Percentiles rank a stretch among this genome's conserved stretches.
Evolutionary conservation across 2,797 vertebrate species (phyloP).

Genomic region (Synanceia verrucosa): DNA sequence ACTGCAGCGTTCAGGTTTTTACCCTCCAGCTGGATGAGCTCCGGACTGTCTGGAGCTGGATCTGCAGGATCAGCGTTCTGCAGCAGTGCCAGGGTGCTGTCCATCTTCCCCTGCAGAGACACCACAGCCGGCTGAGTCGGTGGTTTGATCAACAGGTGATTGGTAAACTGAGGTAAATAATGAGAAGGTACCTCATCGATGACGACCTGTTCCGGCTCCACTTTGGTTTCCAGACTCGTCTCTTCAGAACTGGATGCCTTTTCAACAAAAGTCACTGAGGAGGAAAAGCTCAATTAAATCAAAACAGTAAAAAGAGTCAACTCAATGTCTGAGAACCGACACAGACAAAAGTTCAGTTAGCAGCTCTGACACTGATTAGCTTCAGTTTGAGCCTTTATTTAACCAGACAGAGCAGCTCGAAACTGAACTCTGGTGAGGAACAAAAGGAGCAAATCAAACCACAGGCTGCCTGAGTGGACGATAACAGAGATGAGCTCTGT

Average conservation of each 20-base stretch:
- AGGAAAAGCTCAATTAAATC: constrained; percentile 1
- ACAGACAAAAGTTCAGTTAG: neutral
- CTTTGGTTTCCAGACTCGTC: constrained; percentile 80
- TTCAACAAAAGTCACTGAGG: constrained; percentile 77
- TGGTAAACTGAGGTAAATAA: neutral
- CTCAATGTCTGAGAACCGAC: too few species aligned
- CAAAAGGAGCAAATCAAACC: too few species aligned
- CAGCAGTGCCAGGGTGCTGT: constrained; percentile 89
- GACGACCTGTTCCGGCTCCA: constrained; percentile 90
- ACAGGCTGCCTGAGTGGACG: too few species aligned
- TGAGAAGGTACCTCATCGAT: constrained; percentile 91
- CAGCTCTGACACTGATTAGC: neutral
- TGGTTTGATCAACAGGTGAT: neutral
- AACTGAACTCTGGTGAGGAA: too few species aligned
- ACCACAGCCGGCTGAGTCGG: neutral
- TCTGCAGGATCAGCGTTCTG: constrained; percentile 94
- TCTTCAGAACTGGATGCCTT: constrained; percentile 83
- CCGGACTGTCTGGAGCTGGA: constrained; percentile 85
- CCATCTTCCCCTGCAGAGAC: constrained; percentile 90
- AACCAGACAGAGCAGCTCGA: too few species aligned
- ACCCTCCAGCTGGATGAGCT: constrained; percentile 95
- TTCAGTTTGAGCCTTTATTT: too few species aligned
- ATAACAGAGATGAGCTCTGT: too few species aligned
- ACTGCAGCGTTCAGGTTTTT: constrained; percentile 45
- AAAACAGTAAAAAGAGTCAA: too few species aligned